phyloP scores from a whole-genome alignment of 92 coral and sea anemone genomes.

The Phenganax subtilis region DNA sequence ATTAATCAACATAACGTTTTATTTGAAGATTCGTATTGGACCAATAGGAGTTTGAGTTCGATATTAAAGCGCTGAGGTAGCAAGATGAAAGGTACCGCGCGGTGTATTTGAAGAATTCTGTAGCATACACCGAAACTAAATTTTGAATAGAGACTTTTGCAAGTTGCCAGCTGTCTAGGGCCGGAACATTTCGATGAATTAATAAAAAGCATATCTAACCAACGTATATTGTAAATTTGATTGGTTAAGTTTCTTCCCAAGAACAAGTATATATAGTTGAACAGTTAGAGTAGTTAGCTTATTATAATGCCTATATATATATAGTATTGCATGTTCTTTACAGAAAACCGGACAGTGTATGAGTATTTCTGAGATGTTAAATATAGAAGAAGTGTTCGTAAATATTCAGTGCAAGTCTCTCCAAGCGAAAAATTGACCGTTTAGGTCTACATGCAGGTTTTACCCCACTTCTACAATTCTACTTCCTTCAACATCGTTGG shows the following conservation, averaged over 20 bases:
- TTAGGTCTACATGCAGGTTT: too few relatives aligned
- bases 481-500: too few relatives aligned
- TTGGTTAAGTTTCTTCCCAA: conserved; percentile 16
- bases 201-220: conserved; percentile 39
- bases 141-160: conserved; percentile 38
- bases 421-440: too few relatives aligned
- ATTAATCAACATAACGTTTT: conserved; percentile 40
- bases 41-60: conserved; percentile 19
- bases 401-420: too few relatives aligned
- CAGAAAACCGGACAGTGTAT: too few relatives aligned
- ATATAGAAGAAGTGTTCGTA: too few relatives aligned
- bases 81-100: conserved; percentile 43
- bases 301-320: too few relatives aligned
- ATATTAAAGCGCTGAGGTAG: conserved; percentile 31
- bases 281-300: background rate
- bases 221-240: conserved; percentile 18
- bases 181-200: conserved; percentile 34
- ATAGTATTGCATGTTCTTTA: too few relatives aligned
- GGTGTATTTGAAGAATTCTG: conserved; percentile 25
- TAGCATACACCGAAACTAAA: conserved; percentile 5
- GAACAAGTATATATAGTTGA: background rate
- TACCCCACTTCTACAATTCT: too few relatives aligned
- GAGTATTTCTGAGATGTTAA: too few relatives aligned
- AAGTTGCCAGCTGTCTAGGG: conserved; percentile 19
- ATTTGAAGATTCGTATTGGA: conserved; percentile 20